These are phyloP conservation scores for Rhamnusium bicolor DNA, from an alignment of 2,888 invertebrate genomes.

Conservation along the genomic window DNA sequence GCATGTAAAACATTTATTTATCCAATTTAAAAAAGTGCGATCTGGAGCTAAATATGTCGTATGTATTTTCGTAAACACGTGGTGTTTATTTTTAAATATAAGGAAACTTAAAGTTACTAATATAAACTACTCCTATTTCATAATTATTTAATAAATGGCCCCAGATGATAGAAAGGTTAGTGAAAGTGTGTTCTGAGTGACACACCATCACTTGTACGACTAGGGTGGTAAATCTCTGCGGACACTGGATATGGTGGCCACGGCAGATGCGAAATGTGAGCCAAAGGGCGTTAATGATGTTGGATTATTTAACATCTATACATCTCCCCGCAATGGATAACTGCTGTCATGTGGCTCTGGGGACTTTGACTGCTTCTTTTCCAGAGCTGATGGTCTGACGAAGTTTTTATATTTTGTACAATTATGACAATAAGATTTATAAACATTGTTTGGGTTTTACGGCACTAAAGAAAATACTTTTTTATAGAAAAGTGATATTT, in stretches of 20 bases:
- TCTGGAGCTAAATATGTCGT: too few species aligned
- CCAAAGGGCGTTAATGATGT: conserved; percentile 68
- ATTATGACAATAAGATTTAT: too few species aligned
- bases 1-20: too few species aligned
- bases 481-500: too few species aligned
- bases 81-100: too few species aligned
- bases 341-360: conserved; percentile 67
- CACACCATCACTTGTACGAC: conserved; percentile 57
- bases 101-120: too few species aligned
- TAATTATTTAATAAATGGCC: conserved; percentile 51
- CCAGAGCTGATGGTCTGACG: conserved; percentile 36
- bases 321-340: conserved; percentile 68
- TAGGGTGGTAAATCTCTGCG: conserved; percentile 64
- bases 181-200: conserved; percentile 57
- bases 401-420: conserved; percentile 1
- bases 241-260: conserved; percentile 59
- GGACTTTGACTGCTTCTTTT: conserved; percentile 52
- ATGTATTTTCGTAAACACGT: too few species aligned
- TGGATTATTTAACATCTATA: conserved; percentile 71
- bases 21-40: too few species aligned
- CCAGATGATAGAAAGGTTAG: conserved; percentile 53
- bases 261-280: conserved; percentile 55
- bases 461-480: too few species aligned
- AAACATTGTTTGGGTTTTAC: too few species aligned
- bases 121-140: too few species aligned